Percentiles rank a stretch among this genome's conserved stretches.
phyloP scores from a whole-genome alignment of 1,140 invertebrate genomes.

The Phymastichus coffea region DNA sequence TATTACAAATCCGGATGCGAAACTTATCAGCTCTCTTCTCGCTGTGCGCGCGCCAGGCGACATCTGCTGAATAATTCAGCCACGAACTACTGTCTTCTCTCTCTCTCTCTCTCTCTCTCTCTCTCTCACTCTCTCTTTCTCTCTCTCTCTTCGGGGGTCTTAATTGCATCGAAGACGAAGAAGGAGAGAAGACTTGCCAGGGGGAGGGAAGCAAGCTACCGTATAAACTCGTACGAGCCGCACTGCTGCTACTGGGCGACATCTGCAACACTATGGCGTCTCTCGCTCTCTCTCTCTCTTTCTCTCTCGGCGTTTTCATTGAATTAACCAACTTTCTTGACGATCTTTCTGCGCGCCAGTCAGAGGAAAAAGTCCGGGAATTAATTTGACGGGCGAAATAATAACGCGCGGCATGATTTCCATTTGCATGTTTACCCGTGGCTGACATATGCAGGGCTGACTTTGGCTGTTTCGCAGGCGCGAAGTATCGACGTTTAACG shows the following conservation, averaged over 20 bases:
- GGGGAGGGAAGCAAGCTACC: conserved; percentile 6
- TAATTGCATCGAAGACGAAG: conserved; percentile 37
- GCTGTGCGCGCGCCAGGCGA: conserved; percentile 33
- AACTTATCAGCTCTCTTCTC: conserved; percentile 36
- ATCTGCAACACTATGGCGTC: conserved; percentile 18
- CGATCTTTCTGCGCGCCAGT: background rate
- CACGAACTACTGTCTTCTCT: conserved; percentile 38
- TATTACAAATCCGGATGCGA: conserved; percentile 50
- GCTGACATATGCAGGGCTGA: too few relatives aligned
- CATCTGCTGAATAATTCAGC: conserved; percentile 50
- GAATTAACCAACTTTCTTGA: conserved; percentile 21
- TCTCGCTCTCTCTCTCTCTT: background rate
- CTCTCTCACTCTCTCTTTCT: too few relatives aligned
- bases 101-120: too few relatives aligned
- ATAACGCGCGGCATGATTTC: background rate
- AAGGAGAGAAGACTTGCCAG: background rate
- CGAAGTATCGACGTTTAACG: too few relatives aligned
- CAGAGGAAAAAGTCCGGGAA: background rate
- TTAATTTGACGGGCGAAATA: background rate
- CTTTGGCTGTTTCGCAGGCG: too few relatives aligned
- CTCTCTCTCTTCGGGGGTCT: too few relatives aligned
- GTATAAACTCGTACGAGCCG: conserved; percentile 22
- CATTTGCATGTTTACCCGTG: too few relatives aligned
- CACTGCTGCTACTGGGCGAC: too few relatives aligned
- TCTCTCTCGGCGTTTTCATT: conserved; percentile 4